phyloP scores from a whole-genome alignment of 2,113 vertebrate species.

The Deroptyus accipitrinus region DNA sequence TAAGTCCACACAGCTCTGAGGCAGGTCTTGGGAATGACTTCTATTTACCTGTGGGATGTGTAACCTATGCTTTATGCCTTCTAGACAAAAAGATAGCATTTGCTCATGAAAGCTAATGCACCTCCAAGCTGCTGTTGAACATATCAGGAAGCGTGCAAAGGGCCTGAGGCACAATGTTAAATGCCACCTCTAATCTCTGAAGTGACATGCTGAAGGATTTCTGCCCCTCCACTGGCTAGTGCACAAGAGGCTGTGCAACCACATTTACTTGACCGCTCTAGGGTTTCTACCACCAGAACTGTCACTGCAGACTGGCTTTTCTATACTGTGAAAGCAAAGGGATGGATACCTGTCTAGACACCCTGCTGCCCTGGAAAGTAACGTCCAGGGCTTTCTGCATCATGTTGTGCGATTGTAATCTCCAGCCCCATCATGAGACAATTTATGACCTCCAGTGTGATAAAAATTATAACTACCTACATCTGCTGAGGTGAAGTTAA shows the following conservation, averaged over 20 bases:
- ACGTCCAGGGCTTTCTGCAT: not conserved
- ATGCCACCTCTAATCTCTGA: not conserved
- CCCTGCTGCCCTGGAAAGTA: not conserved
- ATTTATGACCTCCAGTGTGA: not conserved
- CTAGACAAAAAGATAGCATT: not conserved
- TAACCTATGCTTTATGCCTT: not conserved
- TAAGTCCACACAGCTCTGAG: not conserved
- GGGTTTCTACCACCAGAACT: not conserved
- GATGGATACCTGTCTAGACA: not conserved
- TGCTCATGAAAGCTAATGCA: not conserved
- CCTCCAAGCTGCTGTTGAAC: not conserved
- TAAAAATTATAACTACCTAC: not conserved
- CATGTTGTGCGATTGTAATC: not conserved
- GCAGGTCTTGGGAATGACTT: not conserved
- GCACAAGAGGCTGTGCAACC: rapidly evolving
- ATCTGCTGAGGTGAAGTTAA: not conserved
- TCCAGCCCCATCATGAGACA: not conserved
- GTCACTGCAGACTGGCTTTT: not conserved
- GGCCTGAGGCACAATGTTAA: not conserved
- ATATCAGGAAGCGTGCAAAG: not conserved
- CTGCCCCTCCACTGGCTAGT: not conserved
- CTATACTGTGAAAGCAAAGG: not conserved
- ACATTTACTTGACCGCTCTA: not conserved
- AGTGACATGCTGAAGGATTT: not conserved
- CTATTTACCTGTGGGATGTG: rapidly evolving